These are phyloP conservation scores for Bergia sp. DNA, from an alignment of 92 coral and sea anemone genomes.

Conservation along the genomic window DNA sequence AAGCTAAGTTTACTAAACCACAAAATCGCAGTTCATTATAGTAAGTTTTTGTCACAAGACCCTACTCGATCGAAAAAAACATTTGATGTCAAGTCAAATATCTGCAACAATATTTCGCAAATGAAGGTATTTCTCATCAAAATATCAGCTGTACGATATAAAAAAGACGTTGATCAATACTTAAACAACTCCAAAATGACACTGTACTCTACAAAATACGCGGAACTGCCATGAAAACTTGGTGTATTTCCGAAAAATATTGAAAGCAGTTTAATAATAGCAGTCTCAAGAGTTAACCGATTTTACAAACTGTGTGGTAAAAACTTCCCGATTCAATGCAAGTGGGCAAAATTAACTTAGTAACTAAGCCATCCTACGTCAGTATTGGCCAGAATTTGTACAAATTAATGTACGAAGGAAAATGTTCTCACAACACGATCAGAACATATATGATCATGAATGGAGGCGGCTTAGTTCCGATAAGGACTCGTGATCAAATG, in stretches of 20 bases:
- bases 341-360: not conserved
- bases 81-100: constrained; percentile 36
- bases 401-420: not conserved
- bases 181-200: not conserved
- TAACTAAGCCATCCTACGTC: not conserved
- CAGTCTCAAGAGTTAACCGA: not conserved
- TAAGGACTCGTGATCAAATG: constrained; percentile 31
- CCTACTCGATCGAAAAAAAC: constrained; percentile 25
- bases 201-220: not conserved
- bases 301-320: not conserved
- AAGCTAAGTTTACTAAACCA: not conserved
- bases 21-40: constrained; percentile 9
- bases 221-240: not conserved
- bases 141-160: not conserved
- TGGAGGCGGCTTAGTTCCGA: constrained; percentile 7
- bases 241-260: not conserved
- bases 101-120: constrained; percentile 24
- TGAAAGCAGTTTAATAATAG: not conserved
- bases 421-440: not conserved
- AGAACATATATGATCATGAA: too few species aligned
- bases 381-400: not conserved
- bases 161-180: not conserved
- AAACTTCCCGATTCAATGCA: not conserved
- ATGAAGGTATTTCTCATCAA: constrained; percentile 8
- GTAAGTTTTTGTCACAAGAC: not conserved